Evolutionary conservation across 2,797 vertebrate genomes (phyloP), one percentile per base, ranked within the genome.

Genomic region (Sebastes hubbsi): DNA sequence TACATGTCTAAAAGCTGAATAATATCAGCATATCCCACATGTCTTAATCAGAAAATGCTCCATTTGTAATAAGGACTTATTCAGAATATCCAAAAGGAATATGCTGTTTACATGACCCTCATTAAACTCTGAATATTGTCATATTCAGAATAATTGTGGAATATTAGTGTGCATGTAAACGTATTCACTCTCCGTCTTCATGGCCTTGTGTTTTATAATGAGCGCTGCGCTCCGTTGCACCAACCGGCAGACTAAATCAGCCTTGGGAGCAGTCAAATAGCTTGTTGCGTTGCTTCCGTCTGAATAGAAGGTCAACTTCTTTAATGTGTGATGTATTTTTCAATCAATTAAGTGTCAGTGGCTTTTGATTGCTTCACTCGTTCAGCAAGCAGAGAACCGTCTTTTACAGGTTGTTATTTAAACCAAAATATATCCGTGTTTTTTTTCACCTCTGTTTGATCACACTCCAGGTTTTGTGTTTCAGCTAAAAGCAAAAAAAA

Each of bases 271-370:
- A 78, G 58, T 65, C 77, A 73, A 52, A 72, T 24, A 64, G 73
- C 72, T 42, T n/a, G 73, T 78, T 65, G 12, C 12, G 6, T 42
- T 24, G 54, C 61, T 72, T 69, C 71, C 49, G 49, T 75, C 46
- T 84, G 62, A 88, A 78, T 24, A 65, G 54, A 84, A 73, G 67
- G 70, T 73, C 46, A 52, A 2, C 38, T 38, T 46, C 29, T 82
- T 78, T 29, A 55, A n/a, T 25, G 16, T 56, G 27, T 42, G 49
- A 80, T 87, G 18, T 77, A 8, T 80, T 75, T 69, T 52, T 59
- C 16, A 49, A 38, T 80, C 87, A 85, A 83, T 87, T 78, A 86
- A 72, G 73, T 85, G 61, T 83, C 79, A 27, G 72, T 72, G 75
- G 30, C 66, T 46, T 88, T 69, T 81, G 70, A 82, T 77, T 66